Base-by-base conservation (phyloP, 23 tunicate species). In the Phallusia fumigata region DNA sequence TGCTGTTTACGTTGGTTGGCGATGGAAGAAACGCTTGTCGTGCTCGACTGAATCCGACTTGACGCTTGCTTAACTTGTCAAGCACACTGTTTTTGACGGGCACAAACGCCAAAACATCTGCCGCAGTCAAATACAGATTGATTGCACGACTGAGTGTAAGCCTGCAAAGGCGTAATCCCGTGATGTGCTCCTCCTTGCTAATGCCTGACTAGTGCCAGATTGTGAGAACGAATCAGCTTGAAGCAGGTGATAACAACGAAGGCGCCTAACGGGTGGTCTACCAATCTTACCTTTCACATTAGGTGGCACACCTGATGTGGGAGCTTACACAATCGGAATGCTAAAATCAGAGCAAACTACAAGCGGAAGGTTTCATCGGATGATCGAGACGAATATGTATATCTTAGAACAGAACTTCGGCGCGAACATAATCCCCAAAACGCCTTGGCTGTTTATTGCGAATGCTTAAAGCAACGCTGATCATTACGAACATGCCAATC, bases 61-160 rank as follows among this genome's bases (percentile, higher is more conserved):
- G 10, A 40, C 47, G 47, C 47, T 40, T 40, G 47, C 47, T 40
- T 40, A 40, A 40, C 47, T 40, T 58, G 69, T 24, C 26, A 58
- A 58, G 69, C 69, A 58, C 69, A 24, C 28, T 24, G 69, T 58
- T 58, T 58, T 24, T 58, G 69, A 58, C 69, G 28, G 26, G 69
- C 69, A 16, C 69, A 58, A 58, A 58, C 69, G 69, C 69, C 69
- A 58, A 2, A 58, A 58, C 69, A 58, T 58, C 28, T 24, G 28
- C 69, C 69, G 28, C 26, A 58, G 69, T 22, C 69, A 58, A 58
- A 58, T 58, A 58, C 26, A 58, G 69, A 58, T 58, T 58, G 69
- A 58, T 58, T 58, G 69, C 16, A 21, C 28, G 69, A 58, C 69
- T 24, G 26, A 21, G 1, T 58, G 69, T 22, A 24, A 58, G 69